These are phyloP conservation scores for Sorex fumeus DNA, from an alignment of 2,113 vertebrate genomes.

Conservation along the genomic window DNA sequence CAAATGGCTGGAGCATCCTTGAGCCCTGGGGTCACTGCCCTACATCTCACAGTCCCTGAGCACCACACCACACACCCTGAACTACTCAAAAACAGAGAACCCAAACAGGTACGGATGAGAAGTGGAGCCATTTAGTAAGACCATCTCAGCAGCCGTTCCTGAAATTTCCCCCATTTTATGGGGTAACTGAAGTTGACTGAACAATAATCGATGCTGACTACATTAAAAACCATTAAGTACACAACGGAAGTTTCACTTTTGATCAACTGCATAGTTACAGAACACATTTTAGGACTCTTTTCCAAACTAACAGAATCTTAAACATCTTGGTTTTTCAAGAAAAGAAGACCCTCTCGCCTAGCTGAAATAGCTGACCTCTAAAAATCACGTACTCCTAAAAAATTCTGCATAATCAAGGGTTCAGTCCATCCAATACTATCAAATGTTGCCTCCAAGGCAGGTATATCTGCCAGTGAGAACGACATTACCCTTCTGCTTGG, in stretches of 20 bases:
- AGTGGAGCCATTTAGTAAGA: too few relatives aligned
- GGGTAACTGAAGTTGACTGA: not conserved
- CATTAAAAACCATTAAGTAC: too few relatives aligned
- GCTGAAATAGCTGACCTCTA: not conserved
- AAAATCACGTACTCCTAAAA: conserved; percentile 49
- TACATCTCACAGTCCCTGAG: too few relatives aligned
- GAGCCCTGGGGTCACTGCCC: too few relatives aligned
- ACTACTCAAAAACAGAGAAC: too few relatives aligned
- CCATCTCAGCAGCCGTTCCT: not conserved
- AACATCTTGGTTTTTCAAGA: conserved; percentile 12
- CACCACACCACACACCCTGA: too few relatives aligned
- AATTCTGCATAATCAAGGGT: conserved; percentile 14
- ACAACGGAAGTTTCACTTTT: too few relatives aligned
- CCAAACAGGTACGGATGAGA: too few relatives aligned
- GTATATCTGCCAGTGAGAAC: not conserved
- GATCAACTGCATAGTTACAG: not conserved
- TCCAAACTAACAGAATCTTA: conserved; percentile 52
- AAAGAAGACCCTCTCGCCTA: conserved; percentile 32
- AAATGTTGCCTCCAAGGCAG: not conserved
- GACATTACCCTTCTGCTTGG: not conserved
- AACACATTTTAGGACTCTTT: conserved; percentile 47
- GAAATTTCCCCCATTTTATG: not conserved
- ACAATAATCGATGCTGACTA: not conserved
- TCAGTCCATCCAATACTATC: conserved; percentile 1
- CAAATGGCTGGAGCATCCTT: too few relatives aligned